Percentiles rank a stretch among this genome's conserved stretches.
Evolutionary conservation across 2,113 vertebrate genomes (phyloP).

Genomic region (Azemiops feae): DNA sequence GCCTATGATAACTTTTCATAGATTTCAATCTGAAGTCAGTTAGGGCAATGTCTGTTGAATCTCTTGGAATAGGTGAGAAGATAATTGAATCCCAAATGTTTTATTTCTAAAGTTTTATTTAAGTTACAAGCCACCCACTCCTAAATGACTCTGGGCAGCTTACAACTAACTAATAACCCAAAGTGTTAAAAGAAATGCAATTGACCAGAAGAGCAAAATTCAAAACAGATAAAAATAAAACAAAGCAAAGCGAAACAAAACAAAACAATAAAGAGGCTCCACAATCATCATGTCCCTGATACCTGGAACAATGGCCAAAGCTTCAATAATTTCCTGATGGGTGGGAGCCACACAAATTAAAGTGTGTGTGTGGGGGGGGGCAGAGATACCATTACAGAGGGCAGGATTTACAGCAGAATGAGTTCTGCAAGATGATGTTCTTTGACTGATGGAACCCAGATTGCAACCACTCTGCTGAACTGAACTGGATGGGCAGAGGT

Average conservation of each 20-base stretch:
- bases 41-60: constrained; percentile 24
- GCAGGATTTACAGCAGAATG: background rate
- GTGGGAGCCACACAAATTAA: background rate
- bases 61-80: constrained; percentile 15
- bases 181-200: background rate
- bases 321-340: background rate
- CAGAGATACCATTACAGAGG: background rate
- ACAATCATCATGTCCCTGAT: background rate
- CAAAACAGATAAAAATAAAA: background rate
- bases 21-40: constrained; percentile 13
- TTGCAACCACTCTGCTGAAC: background rate
- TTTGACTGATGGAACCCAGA: background rate
- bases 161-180: background rate
- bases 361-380: background rate
- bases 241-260: background rate
- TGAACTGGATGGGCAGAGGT: background rate
- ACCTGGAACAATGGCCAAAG: background rate
- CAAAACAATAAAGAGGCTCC: background rate
- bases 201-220: background rate
- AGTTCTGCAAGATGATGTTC: background rate
- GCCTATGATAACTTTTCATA: constrained; percentile 59
- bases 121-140: background rate
- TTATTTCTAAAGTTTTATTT: constrained; percentile 19
- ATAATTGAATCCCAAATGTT: constrained; percentile 10
- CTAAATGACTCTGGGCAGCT: background rate